phyloP scores from a whole-genome alignment of 1,140 invertebrate species.

The Bombus impatiens region DNA sequence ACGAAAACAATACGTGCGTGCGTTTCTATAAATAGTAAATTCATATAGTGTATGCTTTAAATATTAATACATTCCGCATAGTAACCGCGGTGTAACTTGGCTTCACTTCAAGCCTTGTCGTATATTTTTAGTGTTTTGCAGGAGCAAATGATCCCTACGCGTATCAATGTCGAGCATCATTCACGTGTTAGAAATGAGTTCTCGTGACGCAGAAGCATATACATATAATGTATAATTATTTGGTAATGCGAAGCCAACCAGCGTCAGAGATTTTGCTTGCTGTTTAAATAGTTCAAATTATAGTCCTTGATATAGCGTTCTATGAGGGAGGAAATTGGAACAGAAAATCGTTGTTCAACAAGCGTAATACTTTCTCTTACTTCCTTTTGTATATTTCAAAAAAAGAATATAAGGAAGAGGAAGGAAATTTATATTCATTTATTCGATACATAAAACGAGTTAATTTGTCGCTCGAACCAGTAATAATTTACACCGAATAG shows the following conservation, averaged over 20 bases:
- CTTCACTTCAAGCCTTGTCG: neutral
- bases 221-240: constrained; percentile 18
- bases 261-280: neutral
- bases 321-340: neutral
- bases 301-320: neutral
- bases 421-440: neutral
- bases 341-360: too few relatives aligned
- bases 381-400: neutral
- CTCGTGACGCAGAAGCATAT: constrained; percentile 1
- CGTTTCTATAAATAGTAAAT: neutral
- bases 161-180: constrained; percentile 41
- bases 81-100: neutral
- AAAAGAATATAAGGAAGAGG: neutral
- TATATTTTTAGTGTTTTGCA: constrained; percentile 55
- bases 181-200: constrained; percentile 36
- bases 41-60: neutral
- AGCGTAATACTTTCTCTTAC: too few relatives aligned
- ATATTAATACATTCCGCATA: constrained; percentile 23
- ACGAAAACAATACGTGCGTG: too few relatives aligned
- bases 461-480: too few relatives aligned
- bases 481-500: neutral
- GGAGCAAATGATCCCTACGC: constrained; percentile 31
- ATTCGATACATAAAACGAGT: neutral
- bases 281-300: neutral
- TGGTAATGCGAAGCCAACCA: neutral